Evolutionary conservation across 2,888 invertebrate genomes (phyloP).

Genomic region (Trachelus iudaicus): DNA sequence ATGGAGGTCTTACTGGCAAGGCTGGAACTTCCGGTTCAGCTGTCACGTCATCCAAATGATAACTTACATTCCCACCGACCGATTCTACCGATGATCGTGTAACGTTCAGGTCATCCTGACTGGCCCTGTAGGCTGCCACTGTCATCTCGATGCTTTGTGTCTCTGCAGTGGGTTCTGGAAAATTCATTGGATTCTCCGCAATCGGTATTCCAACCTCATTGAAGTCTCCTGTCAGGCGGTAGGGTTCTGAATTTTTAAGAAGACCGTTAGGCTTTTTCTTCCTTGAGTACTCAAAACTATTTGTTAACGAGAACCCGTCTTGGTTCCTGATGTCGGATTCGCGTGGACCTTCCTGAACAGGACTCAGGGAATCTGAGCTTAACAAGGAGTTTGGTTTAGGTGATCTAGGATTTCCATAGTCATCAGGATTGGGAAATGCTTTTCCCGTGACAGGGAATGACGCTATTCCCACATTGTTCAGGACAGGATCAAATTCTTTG

Average conservation of each 20-base stretch:
- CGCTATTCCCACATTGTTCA: slow-evolving; percentile 10
- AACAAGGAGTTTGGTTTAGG: slow-evolving; percentile 1
- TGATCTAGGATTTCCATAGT: slow-evolving; percentile 45
- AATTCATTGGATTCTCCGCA: slow-evolving; percentile 1
- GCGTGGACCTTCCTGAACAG: slow-evolving; percentile 6
- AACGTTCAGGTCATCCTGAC: slow-evolving; percentile 29
- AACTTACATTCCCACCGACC: slow-evolving; percentile 17
- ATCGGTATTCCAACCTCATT: slow-evolving; percentile 61
- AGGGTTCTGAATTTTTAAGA: not conserved
- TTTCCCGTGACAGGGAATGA: slow-evolving; percentile 19
- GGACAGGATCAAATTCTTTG: slow-evolving; percentile 36
- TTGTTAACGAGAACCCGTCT: slow-evolving; percentile 42
- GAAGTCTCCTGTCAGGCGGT: slow-evolving; percentile 51
- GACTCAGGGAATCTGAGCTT: slow-evolving; percentile 13
- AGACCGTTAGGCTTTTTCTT: slow-evolving; percentile 14
- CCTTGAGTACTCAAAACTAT: slow-evolving; percentile 42
- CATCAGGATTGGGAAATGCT: slow-evolving; percentile 52
- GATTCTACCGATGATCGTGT: slow-evolving; percentile 34
- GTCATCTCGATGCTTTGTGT: slow-evolving; percentile 22
- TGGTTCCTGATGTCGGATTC: slow-evolving; percentile 5
- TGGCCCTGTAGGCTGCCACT: slow-evolving; percentile 29
- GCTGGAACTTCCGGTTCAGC: slow-evolving; percentile 29
- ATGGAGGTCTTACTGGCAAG: slow-evolving; percentile 37
- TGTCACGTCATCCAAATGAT: slow-evolving; percentile 29
- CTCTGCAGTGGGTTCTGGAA: not conserved